Conservation (phyloP, 2,888 invertebrate species). For the Euzetes globulus region DNA sequence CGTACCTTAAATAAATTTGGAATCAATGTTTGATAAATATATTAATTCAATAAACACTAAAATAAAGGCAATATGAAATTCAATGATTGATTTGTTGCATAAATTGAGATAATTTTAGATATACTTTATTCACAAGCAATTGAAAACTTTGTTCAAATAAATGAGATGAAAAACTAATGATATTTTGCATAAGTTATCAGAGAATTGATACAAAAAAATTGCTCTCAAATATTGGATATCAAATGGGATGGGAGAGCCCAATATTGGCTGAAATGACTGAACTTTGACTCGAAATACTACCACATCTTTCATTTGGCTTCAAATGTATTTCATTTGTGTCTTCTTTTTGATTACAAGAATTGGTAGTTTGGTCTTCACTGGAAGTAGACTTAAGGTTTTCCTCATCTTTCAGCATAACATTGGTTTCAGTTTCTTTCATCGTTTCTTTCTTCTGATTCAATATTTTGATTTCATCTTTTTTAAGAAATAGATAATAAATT, state of each 20-base stretch:
- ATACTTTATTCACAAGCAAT: no score
- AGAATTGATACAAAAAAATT: background rate
- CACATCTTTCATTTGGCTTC: background rate
- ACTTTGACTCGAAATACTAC: background rate
- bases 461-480: slow-evolving; percentile 46
- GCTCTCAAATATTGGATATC: background rate
- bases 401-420: slow-evolving; percentile 26
- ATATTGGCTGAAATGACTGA: slow-evolving; percentile 20
- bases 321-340: slow-evolving; percentile 3
- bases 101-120: no score
- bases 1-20: no score
- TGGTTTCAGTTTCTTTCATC: slow-evolving; percentile 22
- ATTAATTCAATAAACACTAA: no score
- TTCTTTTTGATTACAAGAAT: background rate
- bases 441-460: background rate
- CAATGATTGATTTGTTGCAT: no score
- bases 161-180: no score
- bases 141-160: no score
- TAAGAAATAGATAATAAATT: slow-evolving; percentile 64
- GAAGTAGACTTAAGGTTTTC: background rate
- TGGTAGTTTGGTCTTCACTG: slow-evolving; percentile 9
- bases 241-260: slow-evolving; percentile 12
- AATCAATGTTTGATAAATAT: no score
- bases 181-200: background rate
- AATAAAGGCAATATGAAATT: no score